Evolutionary conservation across 2,888 invertebrate species (phyloP).

Genomic region (Ophioninae sp.): DNA sequence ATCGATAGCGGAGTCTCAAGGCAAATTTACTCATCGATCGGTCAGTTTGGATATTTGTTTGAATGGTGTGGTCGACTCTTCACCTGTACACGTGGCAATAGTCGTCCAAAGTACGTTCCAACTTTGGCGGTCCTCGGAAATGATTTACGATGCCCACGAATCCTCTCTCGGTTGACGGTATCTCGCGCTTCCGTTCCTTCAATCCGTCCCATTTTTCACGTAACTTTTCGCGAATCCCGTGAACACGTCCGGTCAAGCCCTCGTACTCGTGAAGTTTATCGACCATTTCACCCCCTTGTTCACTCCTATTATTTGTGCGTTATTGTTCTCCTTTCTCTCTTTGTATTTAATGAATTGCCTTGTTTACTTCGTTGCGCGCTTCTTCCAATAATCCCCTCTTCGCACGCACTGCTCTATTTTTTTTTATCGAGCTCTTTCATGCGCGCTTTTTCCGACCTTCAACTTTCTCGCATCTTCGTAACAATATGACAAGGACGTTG

Average conservation of each 20-base stretch:
- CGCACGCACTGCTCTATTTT: not conserved
- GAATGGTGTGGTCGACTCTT: too few relatives aligned
- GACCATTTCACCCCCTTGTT: slow-evolving; percentile 83
- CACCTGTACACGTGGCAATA: slow-evolving; percentile 88
- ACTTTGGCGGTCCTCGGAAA: slow-evolving; percentile 75
- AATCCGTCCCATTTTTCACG: slow-evolving; percentile 85
- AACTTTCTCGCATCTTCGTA: not conserved
- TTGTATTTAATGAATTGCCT: slow-evolving; percentile 15
- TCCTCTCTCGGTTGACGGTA: slow-evolving; percentile 78
- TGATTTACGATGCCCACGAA: slow-evolving; percentile 73
- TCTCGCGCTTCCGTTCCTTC: slow-evolving; percentile 82
- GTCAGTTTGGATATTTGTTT: not conserved
- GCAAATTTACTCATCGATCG: not conserved
- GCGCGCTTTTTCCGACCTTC: not conserved
- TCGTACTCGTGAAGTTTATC: slow-evolving; percentile 92
- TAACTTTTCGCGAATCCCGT: slow-evolving; percentile 85
- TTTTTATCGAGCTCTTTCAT: not conserved
- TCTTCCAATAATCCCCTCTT: not conserved
- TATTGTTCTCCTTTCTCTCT: not conserved
- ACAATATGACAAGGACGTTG: not conserved
- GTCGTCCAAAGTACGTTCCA: slow-evolving; percentile 81
- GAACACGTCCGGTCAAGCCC: slow-evolving; percentile 88
- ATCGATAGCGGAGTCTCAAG: not conserved
- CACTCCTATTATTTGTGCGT: slow-evolving; percentile 25
- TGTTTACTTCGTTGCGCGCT: not conserved